A percentile compares a stretch with the other conserved stretches of the same genome.
Conservation (phyloP, 2,888 invertebrate genomes). For the Portevinia maculata region DNA sequence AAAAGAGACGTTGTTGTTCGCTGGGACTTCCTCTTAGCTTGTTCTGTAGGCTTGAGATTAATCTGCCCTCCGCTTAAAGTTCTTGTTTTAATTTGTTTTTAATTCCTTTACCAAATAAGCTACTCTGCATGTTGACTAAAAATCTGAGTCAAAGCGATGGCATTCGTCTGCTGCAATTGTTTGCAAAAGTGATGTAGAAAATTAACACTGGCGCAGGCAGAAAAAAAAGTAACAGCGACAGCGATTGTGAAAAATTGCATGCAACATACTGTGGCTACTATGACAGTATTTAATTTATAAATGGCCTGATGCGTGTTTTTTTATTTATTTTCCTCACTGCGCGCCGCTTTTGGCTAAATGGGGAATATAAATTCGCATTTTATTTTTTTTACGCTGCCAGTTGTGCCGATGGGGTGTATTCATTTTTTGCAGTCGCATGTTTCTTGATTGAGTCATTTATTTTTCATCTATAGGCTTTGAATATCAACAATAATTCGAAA, state of each 20-base stretch:
- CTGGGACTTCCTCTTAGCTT: constrained; percentile 62
- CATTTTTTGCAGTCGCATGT: constrained; percentile 56
- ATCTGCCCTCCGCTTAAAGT: constrained; percentile 67
- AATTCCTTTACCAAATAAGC: constrained; percentile 50
- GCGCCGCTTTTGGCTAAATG: constrained; percentile 61
- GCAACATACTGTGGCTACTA: constrained; percentile 79
- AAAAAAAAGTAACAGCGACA: constrained; percentile 74
- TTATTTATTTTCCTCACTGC: constrained; percentile 40
- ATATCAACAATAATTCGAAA: constrained; percentile 32
- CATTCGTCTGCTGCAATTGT: constrained; percentile 69
- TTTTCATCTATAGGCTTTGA: constrained; percentile 54
- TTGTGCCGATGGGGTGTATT: constrained; percentile 67
- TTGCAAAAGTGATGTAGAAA: constrained; percentile 76
- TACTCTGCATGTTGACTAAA: constrained; percentile 23
- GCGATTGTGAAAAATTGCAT: constrained; percentile 81
- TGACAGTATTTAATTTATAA: constrained; percentile 75
- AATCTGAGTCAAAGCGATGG: constrained; percentile 66
- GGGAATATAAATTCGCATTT: constrained; percentile 60
- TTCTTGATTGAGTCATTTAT: constrained; percentile 74
- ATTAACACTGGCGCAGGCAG: constrained; percentile 77
- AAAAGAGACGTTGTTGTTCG: constrained; percentile 78
- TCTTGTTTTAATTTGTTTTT: constrained; percentile 72
- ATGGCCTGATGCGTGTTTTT: constrained; percentile 62
- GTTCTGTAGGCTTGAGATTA: constrained; percentile 75
- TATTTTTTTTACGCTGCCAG: constrained; percentile 35